phyloP scores from a whole-genome alignment of 2,113 vertebrate genomes.

The Calidris pygmaea region DNA sequence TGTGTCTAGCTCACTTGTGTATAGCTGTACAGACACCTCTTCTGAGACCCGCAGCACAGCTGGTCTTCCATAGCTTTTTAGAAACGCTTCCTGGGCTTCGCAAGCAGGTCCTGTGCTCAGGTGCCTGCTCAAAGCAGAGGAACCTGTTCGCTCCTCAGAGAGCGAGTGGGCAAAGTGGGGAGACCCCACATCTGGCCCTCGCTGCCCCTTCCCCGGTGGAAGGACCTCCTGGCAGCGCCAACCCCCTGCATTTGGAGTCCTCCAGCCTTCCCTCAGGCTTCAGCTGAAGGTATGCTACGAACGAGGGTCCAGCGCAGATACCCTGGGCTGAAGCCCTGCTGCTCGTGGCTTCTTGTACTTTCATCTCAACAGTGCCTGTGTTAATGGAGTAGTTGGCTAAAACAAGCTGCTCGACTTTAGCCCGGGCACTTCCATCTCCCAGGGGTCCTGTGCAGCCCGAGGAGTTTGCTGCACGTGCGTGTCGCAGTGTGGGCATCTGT shows the following conservation, averaged over 20 bases:
- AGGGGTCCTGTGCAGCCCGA: background rate
- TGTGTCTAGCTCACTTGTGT: background rate
- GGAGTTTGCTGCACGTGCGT: accelerated
- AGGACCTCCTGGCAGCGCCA: background rate
- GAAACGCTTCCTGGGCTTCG: background rate
- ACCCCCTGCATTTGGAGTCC: background rate
- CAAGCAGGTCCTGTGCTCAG: background rate
- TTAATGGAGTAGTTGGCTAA: background rate
- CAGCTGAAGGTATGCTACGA: background rate
- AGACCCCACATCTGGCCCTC: background rate
- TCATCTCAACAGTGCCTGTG: background rate
- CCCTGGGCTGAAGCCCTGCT: background rate
- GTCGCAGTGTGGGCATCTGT: background rate
- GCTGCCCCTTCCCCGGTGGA: background rate
- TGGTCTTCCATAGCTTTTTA: background rate
- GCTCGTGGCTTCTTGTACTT: background rate
- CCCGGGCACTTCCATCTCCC: background rate
- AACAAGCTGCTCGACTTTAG: background rate
- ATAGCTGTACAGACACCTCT: background rate
- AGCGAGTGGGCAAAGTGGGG: background rate
- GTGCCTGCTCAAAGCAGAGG: background rate
- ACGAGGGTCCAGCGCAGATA: background rate
- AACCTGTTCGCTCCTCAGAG: background rate
- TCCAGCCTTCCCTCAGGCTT: background rate
- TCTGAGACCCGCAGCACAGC: accelerated